These are phyloP conservation scores for Drosophila flavopinicola DNA, from an alignment of 2,888 invertebrate genomes.

Conservation along the genomic window DNA sequence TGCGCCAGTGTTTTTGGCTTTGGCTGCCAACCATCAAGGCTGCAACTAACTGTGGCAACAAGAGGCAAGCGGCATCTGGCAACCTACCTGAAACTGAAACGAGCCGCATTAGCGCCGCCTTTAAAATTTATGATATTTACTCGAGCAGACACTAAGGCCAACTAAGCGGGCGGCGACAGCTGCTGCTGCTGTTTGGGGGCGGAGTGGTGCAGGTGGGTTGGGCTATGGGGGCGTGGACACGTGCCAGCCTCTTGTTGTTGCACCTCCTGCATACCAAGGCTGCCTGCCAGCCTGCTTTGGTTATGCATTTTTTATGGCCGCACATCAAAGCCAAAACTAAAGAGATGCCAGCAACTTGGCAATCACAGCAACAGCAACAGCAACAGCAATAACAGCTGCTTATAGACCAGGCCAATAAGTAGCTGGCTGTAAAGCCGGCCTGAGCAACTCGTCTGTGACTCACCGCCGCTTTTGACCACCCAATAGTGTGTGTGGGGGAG, in stretches of 20 bases:
- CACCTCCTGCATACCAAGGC: constrained; percentile 8
- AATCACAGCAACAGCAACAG: constrained; percentile 33
- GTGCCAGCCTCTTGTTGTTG: constrained; percentile 24
- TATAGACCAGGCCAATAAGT: constrained; percentile 38
- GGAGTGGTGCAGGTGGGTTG: background rate
- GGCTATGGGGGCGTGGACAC: constrained; percentile 26
- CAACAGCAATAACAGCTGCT: background rate
- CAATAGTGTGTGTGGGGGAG: too few species aligned
- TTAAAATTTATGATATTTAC: constrained; percentile 81
- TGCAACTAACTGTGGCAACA: constrained; percentile 19
- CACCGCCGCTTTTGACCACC: constrained; percentile 7
- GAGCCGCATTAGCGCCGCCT: constrained; percentile 67
- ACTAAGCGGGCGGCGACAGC: constrained; percentile 14
- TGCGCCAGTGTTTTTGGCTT: constrained; percentile 58
- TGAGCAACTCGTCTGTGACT: constrained; percentile 20
- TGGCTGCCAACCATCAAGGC: constrained; percentile 37
- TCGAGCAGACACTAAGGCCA: constrained; percentile 60
- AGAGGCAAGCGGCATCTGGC: constrained; percentile 8
- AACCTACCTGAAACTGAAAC: constrained; percentile 45
- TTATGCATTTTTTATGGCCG: constrained; percentile 60
- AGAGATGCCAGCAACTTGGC: constrained; percentile 52
- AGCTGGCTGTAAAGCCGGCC: constrained; percentile 15
- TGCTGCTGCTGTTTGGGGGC: background rate
- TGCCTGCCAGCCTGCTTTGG: constrained; percentile 17
- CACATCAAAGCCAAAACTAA: constrained; percentile 56